A percentile compares a stretch with the other conserved stretches of the same genome.
These are phyloP conservation scores for Ennomos quercinarius DNA, from an alignment of 2,888 invertebrate species.

Conservation along the genomic window DNA sequence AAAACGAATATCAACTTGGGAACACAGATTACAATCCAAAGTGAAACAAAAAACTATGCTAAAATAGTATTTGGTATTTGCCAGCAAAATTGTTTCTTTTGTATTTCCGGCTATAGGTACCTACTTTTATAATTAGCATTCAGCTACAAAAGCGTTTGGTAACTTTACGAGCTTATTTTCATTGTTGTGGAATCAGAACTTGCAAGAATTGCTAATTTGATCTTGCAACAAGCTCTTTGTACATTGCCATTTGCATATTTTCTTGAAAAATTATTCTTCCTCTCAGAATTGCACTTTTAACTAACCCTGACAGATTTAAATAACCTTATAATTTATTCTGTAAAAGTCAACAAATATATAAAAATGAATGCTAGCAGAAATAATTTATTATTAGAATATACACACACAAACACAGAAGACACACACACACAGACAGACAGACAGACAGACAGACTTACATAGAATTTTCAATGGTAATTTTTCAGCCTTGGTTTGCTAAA, in stretches of 20 bases:
- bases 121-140: constrained; percentile 39
- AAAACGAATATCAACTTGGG: constrained; percentile 2
- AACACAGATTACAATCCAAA: not conserved
- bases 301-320: too few species aligned
- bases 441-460: too few species aligned
- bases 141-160: constrained; percentile 35
- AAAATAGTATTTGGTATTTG: constrained; percentile 40
- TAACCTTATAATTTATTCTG: too few species aligned
- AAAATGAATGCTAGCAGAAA: too few species aligned
- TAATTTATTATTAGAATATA: too few species aligned
- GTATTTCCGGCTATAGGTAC: constrained; percentile 31
- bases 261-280: too few species aligned
- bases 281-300: too few species aligned
- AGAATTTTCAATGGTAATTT: too few species aligned
- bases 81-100: constrained; percentile 45
- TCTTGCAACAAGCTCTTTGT: constrained; percentile 6
- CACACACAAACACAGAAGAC: too few species aligned
- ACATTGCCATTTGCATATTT: not conserved
- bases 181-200: constrained; percentile 18
- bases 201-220: constrained; percentile 22
- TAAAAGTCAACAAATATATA: too few species aligned
- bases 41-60: constrained; percentile 37
- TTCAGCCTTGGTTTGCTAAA: too few species aligned
- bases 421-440: too few species aligned
- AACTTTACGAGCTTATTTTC: constrained; percentile 32